Base-by-base conservation (phyloP, 2,888 invertebrate genomes). In the Congeria kusceri region DNA sequence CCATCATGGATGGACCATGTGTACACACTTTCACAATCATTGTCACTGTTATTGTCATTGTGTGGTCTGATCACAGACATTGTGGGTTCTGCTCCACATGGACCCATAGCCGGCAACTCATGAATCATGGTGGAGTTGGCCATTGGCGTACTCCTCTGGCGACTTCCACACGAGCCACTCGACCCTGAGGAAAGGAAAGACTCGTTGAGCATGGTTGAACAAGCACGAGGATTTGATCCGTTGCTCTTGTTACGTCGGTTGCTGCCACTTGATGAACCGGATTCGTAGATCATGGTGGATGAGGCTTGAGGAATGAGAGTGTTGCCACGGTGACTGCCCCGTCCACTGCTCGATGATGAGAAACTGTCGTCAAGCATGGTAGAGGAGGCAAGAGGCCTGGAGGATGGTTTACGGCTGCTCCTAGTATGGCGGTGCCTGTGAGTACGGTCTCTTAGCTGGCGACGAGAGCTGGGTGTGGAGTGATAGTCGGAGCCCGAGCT, bases 1-100 rank as follows among this genome's bases (percentile, higher is more conserved):
- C 74, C 82, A 47, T 87, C 85, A 65, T 89, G 86, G 56, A 90
- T 84, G 9, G 89, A 88, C 90, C 89, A 90, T 0, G 89, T 89
- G 68, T 88, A 90, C 5, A 89, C 83, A 77, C 88, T 89, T 61
- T 85, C 87, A 66, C 85, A 75, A 32, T 87, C 87, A 62, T 86
- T 84, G 32, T 80, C 82, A 66, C 85, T 86, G 67, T 80, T 76
- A 29, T 62, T 56, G n/a, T 73, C 65, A 56, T 74, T 80, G 20
- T 46, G 44, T 28, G 64, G 67, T 20, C 57, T 32, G 32, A 74
- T 77, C 18, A 73, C 62, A 15, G 78, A 72, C 32, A 32, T 39
- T 1, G 69, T 74, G 20, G 83, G 76, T 63, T 73, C 78, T 29
- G 56, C 44, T n/a, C 63, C 49, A 32, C 58, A 62, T n/a, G 76